These are phyloP conservation scores for Motacilla tschutschensis DNA, from an alignment of 2,113 vertebrate genomes.

Conservation along the genomic window DNA sequence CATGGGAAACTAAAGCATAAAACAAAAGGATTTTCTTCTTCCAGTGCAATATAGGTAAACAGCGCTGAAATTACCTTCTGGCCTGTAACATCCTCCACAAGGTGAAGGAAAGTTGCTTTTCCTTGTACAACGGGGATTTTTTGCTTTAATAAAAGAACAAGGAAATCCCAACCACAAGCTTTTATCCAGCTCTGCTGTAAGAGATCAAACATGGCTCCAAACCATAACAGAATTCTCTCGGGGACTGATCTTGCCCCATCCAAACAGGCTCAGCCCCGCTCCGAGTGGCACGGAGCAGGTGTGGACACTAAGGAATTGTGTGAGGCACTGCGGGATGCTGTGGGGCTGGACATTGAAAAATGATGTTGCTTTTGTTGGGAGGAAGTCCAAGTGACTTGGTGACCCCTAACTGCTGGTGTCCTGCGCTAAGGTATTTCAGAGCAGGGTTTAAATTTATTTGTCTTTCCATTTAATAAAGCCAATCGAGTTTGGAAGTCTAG, in stretches of 20 bases:
- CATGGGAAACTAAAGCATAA: neutral
- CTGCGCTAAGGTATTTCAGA: neutral
- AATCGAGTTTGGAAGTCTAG: neutral
- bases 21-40: neutral
- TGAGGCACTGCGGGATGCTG: neutral
- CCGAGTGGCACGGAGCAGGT: neutral
- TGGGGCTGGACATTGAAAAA: neutral
- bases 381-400: constrained; percentile 47
- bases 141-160: neutral
- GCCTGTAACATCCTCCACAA: neutral
- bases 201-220: constrained; percentile 14
- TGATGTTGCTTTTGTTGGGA: constrained; percentile 34
- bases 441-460: constrained; percentile 21
- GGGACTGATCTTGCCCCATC: neutral
- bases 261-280: neutral
- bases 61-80: neutral
- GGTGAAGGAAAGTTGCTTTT: neutral
- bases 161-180: constrained; percentile 11
- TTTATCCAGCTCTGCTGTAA: neutral
- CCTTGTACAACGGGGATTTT: neutral
- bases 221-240: neutral
- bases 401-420: constrained; percentile 35
- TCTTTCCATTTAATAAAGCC: constrained; percentile 19
- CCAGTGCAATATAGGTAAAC: neutral
- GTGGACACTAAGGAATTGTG: constrained; percentile 29